A percentile compares a stretch with the other conserved stretches of the same genome.
Evolutionary conservation across 1,140 invertebrate species (phyloP).

Genomic region (Eulimnadia texana): DNA sequence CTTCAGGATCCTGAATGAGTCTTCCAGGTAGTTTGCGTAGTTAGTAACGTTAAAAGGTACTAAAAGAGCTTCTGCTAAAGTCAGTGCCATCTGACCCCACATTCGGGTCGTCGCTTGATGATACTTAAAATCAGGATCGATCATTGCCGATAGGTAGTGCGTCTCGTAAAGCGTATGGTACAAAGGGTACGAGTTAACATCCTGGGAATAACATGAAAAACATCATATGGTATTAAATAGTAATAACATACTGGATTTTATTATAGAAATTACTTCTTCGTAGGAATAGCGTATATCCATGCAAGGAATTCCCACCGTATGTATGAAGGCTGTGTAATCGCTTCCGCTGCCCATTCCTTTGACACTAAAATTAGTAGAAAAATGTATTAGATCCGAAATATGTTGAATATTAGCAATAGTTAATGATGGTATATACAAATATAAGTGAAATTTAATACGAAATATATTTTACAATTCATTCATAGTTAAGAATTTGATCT

Average conservation of each 20-base stretch:
- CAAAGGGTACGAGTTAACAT: slow-evolving; percentile 21
- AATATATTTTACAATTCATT: neutral
- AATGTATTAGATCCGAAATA: neutral
- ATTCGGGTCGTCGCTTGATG: slow-evolving; percentile 20
- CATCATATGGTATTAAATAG: neutral
- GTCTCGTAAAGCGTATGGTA: slow-evolving; percentile 28
- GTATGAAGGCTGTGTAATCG: slow-evolving; percentile 24
- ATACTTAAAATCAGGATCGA: slow-evolving; percentile 24
- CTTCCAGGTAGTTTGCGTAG: slow-evolving; percentile 1
- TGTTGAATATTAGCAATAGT: neutral
- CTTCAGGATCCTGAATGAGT: neutral
- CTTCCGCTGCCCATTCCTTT: slow-evolving; percentile 21
- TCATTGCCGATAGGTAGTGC: slow-evolving; percentile 24
- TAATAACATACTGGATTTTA: neutral
- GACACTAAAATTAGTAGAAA: neutral
- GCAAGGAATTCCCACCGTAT: slow-evolving; percentile 24
- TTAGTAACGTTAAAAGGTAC: slow-evolving; percentile 5
- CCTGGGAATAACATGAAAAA: no score
- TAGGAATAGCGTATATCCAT: slow-evolving; percentile 22
- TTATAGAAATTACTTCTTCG: neutral
- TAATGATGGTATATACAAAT: neutral
- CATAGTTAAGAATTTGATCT: neutral
- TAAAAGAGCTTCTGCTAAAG: slow-evolving; percentile 3
- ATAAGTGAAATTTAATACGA: neutral
- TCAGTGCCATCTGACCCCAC: slow-evolving; percentile 9